Evolutionary conservation across 2,888 invertebrate species (phyloP).

Genomic region (Nephrotoma guestfalica): DNA sequence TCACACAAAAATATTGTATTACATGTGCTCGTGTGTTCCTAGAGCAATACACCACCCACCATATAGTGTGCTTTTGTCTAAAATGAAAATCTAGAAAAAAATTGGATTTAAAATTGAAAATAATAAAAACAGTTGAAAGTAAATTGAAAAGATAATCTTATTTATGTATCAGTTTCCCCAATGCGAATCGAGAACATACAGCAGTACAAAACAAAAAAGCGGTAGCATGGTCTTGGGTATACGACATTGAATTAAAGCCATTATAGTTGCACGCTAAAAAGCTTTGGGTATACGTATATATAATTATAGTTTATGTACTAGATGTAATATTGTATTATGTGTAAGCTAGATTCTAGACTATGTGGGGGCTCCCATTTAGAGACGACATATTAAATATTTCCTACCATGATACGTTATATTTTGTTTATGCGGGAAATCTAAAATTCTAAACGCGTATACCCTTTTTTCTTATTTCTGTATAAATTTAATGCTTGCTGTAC

Average conservation of each 20-base stretch:
- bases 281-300: background rate
- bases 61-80: background rate
- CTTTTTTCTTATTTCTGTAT: background rate
- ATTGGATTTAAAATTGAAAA: background rate
- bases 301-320: background rate
- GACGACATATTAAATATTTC: background rate
- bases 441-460: background rate
- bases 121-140: background rate
- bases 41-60: too few relatives aligned
- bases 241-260: background rate
- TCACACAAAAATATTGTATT: background rate
- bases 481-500: background rate
- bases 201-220: background rate
- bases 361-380: background rate
- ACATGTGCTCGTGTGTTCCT: background rate
- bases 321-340: background rate
- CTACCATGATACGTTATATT: background rate
- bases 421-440: background rate
- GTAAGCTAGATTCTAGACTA: background rate
- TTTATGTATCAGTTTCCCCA: background rate
- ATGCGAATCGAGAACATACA: background rate
- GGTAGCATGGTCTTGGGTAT: background rate
- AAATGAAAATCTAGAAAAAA: background rate
- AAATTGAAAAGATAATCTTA: background rate
- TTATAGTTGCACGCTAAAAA: background rate